Conservation (phyloP, 2,797 vertebrate genomes). For the Cirrhinus molitorella region DNA sequence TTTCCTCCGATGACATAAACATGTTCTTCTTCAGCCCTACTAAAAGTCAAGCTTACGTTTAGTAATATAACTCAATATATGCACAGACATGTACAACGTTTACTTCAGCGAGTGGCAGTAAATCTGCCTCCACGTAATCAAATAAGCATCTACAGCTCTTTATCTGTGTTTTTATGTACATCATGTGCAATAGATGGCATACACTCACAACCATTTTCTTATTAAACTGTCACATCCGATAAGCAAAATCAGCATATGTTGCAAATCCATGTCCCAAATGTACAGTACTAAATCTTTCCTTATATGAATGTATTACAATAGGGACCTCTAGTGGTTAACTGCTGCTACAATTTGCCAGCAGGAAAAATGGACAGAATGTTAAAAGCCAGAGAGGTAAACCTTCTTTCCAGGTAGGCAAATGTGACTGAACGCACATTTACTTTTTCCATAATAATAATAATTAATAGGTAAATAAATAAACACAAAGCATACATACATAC, state of each 20-base stretch:
- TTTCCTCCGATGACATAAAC: not conserved
- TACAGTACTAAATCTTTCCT: not conserved
- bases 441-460: not conserved
- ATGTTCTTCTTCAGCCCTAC: not conserved
- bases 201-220: not conserved
- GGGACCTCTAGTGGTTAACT: slow-evolving; percentile 71
- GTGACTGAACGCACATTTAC: not conserved
- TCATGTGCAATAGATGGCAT: not conserved
- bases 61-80: slow-evolving; percentile 31
- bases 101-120: slow-evolving; percentile 17
- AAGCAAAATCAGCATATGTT: slow-evolving; percentile 21
- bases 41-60: not conserved
- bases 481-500: too few species aligned
- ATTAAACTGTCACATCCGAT: slow-evolving; percentile 4
- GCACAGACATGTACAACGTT: slow-evolving; percentile 32
- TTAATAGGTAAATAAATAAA: too few species aligned
- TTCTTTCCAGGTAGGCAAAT: too few species aligned
- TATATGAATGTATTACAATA: slow-evolving; percentile 59
- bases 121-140: slow-evolving; percentile 35
- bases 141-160: slow-evolving; percentile 10
- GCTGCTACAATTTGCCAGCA: not conserved
- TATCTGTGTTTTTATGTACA: slow-evolving; percentile 8
- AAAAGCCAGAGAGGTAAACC: not conserved
- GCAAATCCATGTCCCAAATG: slow-evolving; percentile 22
- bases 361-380: too few species aligned